phyloP scores from a whole-genome alignment of 2,113 vertebrate species.

The Thinocorus orbignyianus region DNA sequence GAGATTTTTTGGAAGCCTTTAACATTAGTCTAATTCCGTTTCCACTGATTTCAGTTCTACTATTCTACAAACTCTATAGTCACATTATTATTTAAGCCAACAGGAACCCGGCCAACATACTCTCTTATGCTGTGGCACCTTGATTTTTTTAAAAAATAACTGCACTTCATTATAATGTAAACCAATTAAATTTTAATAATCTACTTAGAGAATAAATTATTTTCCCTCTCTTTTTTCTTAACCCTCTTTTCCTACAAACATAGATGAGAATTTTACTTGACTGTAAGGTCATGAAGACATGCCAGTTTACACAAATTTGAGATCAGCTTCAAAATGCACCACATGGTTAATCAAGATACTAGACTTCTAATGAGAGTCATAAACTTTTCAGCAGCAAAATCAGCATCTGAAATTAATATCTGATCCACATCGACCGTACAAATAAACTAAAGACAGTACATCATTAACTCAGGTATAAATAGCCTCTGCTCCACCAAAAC shows the following conservation, averaged over 20 bases:
- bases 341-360: background rate
- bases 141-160: background rate
- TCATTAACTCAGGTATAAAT: constrained; percentile 34
- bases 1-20: constrained; percentile 18
- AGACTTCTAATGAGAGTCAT: background rate
- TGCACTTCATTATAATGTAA: background rate
- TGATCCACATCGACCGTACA: background rate
- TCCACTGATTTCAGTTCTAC: background rate
- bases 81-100: background rate
- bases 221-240: background rate
- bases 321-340: background rate
- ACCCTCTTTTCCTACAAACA: background rate
- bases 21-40: background rate
- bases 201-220: background rate
- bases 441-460: constrained; percentile 19
- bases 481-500: constrained; percentile 27
- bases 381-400: constrained; percentile 1
- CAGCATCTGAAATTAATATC: background rate
- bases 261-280: background rate
- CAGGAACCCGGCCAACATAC: background rate
- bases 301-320: background rate
- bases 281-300: background rate
- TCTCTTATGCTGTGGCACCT: background rate
- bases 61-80: background rate
- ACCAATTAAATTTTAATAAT: background rate